Base-by-base conservation (phyloP, 1,140 invertebrate species). In the Copidosoma floridanum region DNA sequence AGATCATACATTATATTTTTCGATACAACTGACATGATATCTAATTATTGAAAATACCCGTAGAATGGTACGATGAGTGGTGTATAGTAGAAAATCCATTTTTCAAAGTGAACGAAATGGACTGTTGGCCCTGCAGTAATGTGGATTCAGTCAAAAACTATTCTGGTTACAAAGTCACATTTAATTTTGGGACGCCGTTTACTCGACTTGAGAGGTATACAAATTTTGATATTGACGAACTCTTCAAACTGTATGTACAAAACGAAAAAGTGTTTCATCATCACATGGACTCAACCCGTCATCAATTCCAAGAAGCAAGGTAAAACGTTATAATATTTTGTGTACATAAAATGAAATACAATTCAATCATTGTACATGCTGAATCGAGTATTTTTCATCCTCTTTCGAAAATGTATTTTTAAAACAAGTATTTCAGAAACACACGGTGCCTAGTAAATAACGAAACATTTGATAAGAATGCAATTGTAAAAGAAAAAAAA, bases 21-120 rank as follows among this genome's bases (percentile, higher is more conserved):
- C n/a, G n/a, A n/a, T n/a, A n/a, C n/a, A n/a, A n/a, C n/a, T n/a
- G n/a, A n/a, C n/a, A n/a, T n/a, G n/a, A n/a, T n/a, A n/a, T n/a
- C n/a, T n/a, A n/a, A n/a, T 58, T 41, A 61, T 23, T 35, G 24
- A 35, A 8, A 6, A 32, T 67, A 65, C 64, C 82, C 84, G 43
- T 67, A 90, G 89, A 86, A 71, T 85, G 85, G 57, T 90, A 91
- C 69, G 89, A 91, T 80, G 89, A 92, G 78, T 86, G 85, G 72
- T 92, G 90, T 74, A 73, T 92, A 35, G 72, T 91, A 26, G 83
- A 87, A 72, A 91, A 92, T 76, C 89, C 89, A 50, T 90, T 85
- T 68, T 91, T 90, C 70, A 81, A 83, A 67, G 82, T 89, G 7
- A 74, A 81, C 1, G 85, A 88, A 66, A 85, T 90, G 81, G 88